Base-by-base conservation (phyloP, 2,888 invertebrate species). In the Microctonus hyperodae region DNA sequence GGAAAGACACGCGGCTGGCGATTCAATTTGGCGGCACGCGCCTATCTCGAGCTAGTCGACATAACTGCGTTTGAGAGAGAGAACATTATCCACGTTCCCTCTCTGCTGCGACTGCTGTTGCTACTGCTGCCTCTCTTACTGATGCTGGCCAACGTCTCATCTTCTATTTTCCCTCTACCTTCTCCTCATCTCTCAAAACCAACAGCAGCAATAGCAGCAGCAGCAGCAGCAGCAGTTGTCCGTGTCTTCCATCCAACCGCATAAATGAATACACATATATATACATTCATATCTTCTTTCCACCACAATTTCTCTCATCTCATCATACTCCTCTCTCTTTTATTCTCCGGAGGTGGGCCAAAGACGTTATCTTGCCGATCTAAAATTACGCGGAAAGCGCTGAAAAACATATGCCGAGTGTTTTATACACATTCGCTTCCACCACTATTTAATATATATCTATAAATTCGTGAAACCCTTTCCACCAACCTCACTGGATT, bases 301-400 rank as follows among this genome's bases (percentile, higher is more conserved):
- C 65, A 64, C 55, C 62, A 62, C 60, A 68, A 69, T 74, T 65
- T 65, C 44, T 25, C 64, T 62, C 40, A 35, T 60, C 58, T 64
- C 62, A n/a, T n/a, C n/a, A n/a, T n/a, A n/a, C 56, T 58, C 40
- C 44, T 63, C 67, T 64, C 64, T 69, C 67, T 55, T 64, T 68
- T 57, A 68, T 69, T 70, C 70, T 72, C 57, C 65, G 63, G 70
- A 70, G 71, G 70, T 64, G 71, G 67, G 68, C 72, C 74, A 69
- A 73, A 73, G 72, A 71, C 76, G 78, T 81, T 83, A 82, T 83
- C 83, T 81, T 75, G 73, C 77, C 76, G 76, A 82, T 83, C 82
- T 83, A 82, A 82, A 83, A 81, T 82, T 82, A 83, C 78, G 76
- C 76, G 72, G 71, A 80, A 78, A 78, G 76, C 78, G 76, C 74